Conservation (phyloP, 2,113 vertebrate species). For the Otus sunia region DNA sequence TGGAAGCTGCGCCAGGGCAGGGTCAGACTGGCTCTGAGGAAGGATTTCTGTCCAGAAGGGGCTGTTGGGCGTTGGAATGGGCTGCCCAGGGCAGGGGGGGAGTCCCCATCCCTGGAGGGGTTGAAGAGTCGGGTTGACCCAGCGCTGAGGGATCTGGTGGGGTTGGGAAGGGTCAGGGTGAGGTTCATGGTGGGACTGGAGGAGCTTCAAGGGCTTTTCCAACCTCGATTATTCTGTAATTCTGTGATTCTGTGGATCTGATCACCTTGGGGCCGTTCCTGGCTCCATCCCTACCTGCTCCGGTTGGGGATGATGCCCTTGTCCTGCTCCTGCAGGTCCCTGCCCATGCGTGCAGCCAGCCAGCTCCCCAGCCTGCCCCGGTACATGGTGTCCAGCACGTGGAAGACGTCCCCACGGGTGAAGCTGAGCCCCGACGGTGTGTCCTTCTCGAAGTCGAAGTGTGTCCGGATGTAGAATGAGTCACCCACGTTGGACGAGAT, state of each 20-base stretch:
- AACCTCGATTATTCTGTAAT: too few species aligned
- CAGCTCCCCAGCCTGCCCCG: conserved; percentile 84
- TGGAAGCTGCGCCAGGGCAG: too few species aligned
- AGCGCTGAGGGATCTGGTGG: too few species aligned
- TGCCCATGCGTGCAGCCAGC: conserved; percentile 89
- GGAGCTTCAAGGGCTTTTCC: too few species aligned
- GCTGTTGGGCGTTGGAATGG: too few species aligned
- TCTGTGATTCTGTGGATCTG: neutral
- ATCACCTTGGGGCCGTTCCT: neutral
- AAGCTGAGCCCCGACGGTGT: conserved; percentile 80
- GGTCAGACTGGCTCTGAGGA: too few species aligned
- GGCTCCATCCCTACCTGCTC: conserved; percentile 74
- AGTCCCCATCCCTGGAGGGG: too few species aligned
- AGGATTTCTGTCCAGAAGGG: too few species aligned
- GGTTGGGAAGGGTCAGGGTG: too few species aligned
- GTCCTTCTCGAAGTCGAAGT: conserved; percentile 90
- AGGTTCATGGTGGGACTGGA: too few species aligned
- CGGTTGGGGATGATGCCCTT: conserved; percentile 91
- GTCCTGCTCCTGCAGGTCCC: conserved; percentile 87
- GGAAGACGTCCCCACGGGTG: conserved; percentile 89
- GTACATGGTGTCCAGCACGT: conserved; percentile 92
- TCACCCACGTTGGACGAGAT: conserved; percentile 85
- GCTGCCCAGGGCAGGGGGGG: too few species aligned
- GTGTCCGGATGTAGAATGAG: conserved; percentile 93
- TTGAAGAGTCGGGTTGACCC: too few species aligned